Conservation (phyloP, 2,888 invertebrate species). For the Caenorhabditis sp. region DNA sequence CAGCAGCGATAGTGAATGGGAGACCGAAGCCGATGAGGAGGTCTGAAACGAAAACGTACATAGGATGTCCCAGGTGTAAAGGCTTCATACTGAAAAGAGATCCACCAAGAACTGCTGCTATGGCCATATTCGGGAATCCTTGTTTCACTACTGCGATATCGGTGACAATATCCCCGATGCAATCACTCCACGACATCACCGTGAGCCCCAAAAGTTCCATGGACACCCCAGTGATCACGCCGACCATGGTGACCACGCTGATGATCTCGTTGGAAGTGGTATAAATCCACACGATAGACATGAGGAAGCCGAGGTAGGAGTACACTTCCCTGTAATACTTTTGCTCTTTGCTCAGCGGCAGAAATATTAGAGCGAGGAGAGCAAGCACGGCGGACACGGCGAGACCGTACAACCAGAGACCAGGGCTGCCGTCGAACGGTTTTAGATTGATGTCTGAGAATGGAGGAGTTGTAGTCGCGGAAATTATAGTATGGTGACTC, state of each 20-base stretch:
- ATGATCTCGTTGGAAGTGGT: constrained; percentile 87
- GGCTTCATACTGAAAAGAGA: constrained; percentile 87
- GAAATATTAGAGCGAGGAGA: constrained; percentile 66
- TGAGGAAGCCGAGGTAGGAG: constrained; percentile 86
- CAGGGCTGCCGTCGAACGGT: constrained; percentile 66
- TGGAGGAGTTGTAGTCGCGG: not conserved
- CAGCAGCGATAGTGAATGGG: constrained; percentile 77
- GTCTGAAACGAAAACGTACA: constrained; percentile 65
- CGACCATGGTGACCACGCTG: constrained; percentile 86
- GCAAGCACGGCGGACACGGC: constrained; percentile 72
- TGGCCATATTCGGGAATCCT: constrained; percentile 88
- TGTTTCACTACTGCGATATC: constrained; percentile 87
- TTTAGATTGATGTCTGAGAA: constrained; percentile 49
- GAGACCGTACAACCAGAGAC: constrained; percentile 72
- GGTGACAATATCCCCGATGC: constrained; percentile 87
- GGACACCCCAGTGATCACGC: constrained; percentile 85
- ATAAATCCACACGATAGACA: constrained; percentile 87
- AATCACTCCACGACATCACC: constrained; percentile 88
- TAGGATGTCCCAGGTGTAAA: not conserved
- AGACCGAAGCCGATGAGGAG: constrained; percentile 80
- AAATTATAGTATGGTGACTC: not conserved
- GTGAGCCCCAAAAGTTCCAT: constrained; percentile 86
- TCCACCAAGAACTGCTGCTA: constrained; percentile 88
- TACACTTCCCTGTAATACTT: constrained; percentile 75
- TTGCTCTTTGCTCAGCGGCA: constrained; percentile 70